These are phyloP conservation scores for Dermolepida albohirtum DNA, from an alignment of 2,888 invertebrate species.

Conservation along the genomic window DNA sequence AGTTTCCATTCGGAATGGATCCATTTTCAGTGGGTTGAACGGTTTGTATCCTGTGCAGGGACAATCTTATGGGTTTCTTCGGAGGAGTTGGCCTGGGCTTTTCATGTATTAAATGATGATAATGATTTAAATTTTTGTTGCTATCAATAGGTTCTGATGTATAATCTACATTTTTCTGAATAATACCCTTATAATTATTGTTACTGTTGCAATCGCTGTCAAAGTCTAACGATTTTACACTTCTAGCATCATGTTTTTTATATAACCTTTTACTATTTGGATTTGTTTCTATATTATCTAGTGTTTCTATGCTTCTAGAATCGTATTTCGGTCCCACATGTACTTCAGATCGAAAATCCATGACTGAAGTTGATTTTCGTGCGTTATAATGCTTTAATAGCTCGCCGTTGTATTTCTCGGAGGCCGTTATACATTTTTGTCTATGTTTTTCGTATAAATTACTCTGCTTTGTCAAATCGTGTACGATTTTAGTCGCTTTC, in stretches of 20 bases:
- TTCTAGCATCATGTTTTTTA: slow-evolving; percentile 68
- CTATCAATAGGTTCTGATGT: slow-evolving; percentile 70
- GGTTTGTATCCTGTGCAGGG: slow-evolving; percentile 85
- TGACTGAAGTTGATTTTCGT: slow-evolving; percentile 69
- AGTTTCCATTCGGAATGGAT: slow-evolving; percentile 52
- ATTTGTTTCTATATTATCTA: slow-evolving; percentile 62
- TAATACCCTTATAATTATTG: slow-evolving; percentile 42
- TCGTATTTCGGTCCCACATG: slow-evolving; percentile 61
- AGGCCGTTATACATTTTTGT: slow-evolving; percentile 62
- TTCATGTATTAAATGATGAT: slow-evolving; percentile 51
- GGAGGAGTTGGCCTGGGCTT: slow-evolving; percentile 82
- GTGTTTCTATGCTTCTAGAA: slow-evolving; percentile 65
- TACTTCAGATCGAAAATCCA: slow-evolving; percentile 69
- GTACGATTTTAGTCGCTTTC: slow-evolving; percentile 63
- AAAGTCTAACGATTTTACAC: slow-evolving; percentile 80
- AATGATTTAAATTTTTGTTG: slow-evolving; percentile 64
- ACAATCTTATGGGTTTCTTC: slow-evolving; percentile 85
- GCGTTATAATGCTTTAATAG: slow-evolving; percentile 66
- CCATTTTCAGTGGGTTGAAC: slow-evolving; percentile 76
- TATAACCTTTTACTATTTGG: slow-evolving; percentile 61
- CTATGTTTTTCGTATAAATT: slow-evolving; percentile 62
- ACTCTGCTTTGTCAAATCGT: slow-evolving; percentile 60
- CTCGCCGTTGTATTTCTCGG: slow-evolving; percentile 62
- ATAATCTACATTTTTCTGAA: slow-evolving; percentile 66
- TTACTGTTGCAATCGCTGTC: slow-evolving; percentile 73